Conservation (phyloP, 92 coral and sea anemone genomes). For the Zoanthus solanderi region DNA sequence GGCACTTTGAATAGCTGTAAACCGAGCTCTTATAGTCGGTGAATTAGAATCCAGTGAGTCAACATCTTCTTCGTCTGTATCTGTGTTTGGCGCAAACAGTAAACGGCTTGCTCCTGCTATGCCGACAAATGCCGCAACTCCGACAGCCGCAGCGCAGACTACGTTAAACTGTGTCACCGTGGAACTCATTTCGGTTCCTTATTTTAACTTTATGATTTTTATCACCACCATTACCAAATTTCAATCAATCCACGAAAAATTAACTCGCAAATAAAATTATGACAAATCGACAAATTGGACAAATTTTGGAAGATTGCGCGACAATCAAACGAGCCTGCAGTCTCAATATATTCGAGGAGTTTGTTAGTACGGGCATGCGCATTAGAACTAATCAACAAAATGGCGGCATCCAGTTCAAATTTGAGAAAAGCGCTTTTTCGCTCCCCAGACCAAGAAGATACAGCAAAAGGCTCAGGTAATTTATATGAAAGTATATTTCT, state of each 20-base stretch:
- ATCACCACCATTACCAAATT: background rate
- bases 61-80: conserved; percentile 14
- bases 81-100: conserved; percentile 16
- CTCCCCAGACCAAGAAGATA: conserved; percentile 75
- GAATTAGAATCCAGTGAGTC: background rate
- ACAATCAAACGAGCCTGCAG: conserved; percentile 57
- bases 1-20: conserved; percentile 81
- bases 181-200: conserved; percentile 68
- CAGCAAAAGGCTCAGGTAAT: conserved; percentile 75
- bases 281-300: background rate
- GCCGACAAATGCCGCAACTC: conserved; percentile 87
- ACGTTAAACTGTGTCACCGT: conserved; percentile 68
- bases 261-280: background rate
- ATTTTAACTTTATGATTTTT: background rate
- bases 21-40: conserved; percentile 52
- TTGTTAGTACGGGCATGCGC: conserved; percentile 17
- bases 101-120: conserved; percentile 68
- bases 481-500: background rate
- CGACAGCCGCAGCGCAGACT: conserved; percentile 91
- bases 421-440: conserved; percentile 91
- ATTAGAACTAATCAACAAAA: conserved; percentile 46
- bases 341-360: background rate
- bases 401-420: conserved; percentile 79
- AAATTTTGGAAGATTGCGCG: conserved; percentile 85
- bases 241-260: background rate